phyloP scores from a whole-genome alignment of 2,113 vertebrate species.

The Semnornis frantzii region DNA sequence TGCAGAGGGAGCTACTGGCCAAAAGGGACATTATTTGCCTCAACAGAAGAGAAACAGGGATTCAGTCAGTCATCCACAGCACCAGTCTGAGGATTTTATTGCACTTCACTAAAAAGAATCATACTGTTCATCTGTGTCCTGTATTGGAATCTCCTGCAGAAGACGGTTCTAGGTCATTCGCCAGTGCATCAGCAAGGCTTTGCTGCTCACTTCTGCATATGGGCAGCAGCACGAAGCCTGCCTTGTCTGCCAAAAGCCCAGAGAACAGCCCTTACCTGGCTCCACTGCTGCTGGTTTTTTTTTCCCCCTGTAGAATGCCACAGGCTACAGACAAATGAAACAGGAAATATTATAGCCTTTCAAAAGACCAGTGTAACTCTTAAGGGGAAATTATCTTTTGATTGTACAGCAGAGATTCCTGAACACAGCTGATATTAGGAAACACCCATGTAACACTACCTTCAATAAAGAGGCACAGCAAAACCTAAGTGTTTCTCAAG shows the following conservation, averaged over 20 bases:
- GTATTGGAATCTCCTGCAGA: conserved; percentile 13
- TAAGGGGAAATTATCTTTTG: conserved; percentile 22
- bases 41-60: neutral
- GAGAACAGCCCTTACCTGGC: conserved; percentile 20
- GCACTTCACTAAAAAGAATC: neutral
- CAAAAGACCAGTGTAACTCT: conserved; percentile 19
- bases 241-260: neutral
- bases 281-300: neutral
- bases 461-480: conserved; percentile 16
- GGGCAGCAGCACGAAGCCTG: neutral
- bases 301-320: conserved; percentile 26
- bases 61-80: neutral
- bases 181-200: neutral
- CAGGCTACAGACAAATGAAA: conserved; percentile 60
- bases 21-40: neutral
- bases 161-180: conserved; percentile 36
- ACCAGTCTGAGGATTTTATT: neutral
- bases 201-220: neutral
- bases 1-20: neutral
- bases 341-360: conserved; percentile 32
- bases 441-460: conserved; percentile 47
- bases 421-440: neutral
- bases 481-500: neutral
- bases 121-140: neutral
- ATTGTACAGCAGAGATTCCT: conserved; percentile 8